phyloP scores from a whole-genome alignment of 1,140 invertebrate genomes.

The Drosophila jambulina region DNA sequence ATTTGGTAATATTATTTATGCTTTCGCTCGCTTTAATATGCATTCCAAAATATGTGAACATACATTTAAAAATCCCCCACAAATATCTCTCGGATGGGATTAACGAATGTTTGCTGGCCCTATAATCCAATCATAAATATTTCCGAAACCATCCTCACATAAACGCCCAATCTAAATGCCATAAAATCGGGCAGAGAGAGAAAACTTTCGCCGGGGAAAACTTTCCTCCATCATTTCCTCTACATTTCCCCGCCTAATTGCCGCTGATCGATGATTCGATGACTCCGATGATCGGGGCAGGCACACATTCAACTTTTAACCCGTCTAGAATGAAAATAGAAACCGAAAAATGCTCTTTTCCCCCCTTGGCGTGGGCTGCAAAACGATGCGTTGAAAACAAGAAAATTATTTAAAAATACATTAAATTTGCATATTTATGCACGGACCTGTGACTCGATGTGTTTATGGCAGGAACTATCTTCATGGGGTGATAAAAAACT shows the following conservation, averaged over 20 bases:
- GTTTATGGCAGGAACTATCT: slow-evolving; percentile 70
- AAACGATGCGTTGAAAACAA: slow-evolving; percentile 56
- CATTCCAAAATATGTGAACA: slow-evolving; percentile 39
- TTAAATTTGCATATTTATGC: slow-evolving; percentile 80
- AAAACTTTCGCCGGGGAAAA: slow-evolving; percentile 69
- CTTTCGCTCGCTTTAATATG: slow-evolving; percentile 2
- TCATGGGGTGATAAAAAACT: slow-evolving; percentile 75
- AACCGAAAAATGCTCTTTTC: slow-evolving; percentile 15
- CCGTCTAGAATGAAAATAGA: slow-evolving; percentile 69
- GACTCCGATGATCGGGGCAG: slow-evolving; percentile 53
- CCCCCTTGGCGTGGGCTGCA: slow-evolving; percentile 64
- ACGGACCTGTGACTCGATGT: slow-evolving; percentile 63
- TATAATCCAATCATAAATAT: slow-evolving; percentile 70
- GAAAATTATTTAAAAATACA: slow-evolving; percentile 78
- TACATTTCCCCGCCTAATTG: slow-evolving; percentile 37
- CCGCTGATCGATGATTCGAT: slow-evolving; percentile 65
- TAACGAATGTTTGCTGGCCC: slow-evolving; percentile 37
- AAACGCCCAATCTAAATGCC: slow-evolving; percentile 75
- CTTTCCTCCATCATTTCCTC: slow-evolving; percentile 43
- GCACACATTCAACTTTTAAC: slow-evolving; percentile 68
- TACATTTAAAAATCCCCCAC: slow-evolving; percentile 17
- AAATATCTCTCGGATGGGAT: slow-evolving; percentile 23
- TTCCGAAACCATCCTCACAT: slow-evolving; percentile 60
- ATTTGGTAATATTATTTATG: slow-evolving; percentile 28
- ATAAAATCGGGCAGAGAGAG: slow-evolving; percentile 57